A percentile compares a stretch with the other conserved stretches of the same genome.
Conservation (phyloP, 2,113 vertebrate species). For the Petroica traversi region DNA sequence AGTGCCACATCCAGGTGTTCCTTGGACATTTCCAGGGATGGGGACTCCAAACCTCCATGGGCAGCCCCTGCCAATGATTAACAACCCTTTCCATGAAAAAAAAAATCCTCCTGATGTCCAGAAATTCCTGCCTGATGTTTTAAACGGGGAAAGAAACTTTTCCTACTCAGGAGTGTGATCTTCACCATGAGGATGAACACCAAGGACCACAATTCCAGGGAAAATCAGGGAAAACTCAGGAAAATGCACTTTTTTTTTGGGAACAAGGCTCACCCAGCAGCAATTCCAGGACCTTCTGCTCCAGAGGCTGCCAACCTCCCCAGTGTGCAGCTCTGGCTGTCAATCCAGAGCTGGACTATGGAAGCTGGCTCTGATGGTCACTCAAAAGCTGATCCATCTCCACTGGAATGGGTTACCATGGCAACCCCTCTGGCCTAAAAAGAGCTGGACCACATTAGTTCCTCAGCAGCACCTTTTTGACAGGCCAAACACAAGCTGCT, state of each 20-base stretch:
- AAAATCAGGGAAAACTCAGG: not conserved
- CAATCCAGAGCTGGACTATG: slow-evolving; percentile 22
- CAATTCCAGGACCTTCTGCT: slow-evolving; percentile 50
- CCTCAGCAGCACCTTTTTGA: slow-evolving; percentile 62
- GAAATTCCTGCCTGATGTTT: not conserved
- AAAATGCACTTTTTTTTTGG: not conserved
- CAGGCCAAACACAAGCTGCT: slow-evolving; percentile 65
- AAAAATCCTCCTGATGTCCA: not conserved
- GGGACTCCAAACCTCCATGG: not conserved
- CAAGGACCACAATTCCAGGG: not conserved
- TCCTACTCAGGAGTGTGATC: not conserved
- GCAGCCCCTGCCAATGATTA: not conserved
- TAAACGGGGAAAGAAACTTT: not conserved
- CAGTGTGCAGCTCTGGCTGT: slow-evolving; percentile 37
- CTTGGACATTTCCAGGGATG: not conserved
- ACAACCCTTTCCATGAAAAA: not conserved
- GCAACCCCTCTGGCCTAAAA: slow-evolving; percentile 57
- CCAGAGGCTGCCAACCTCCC: slow-evolving; percentile 49
- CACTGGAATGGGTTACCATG: slow-evolving; percentile 26
- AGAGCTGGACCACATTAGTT: slow-evolving; percentile 61
- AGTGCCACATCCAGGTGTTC: not conserved
- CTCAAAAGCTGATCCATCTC: slow-evolving; percentile 39
- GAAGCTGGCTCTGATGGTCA: slow-evolving; percentile 36
- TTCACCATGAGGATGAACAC: not conserved
- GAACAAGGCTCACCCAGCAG: slow-evolving; percentile 16